Base-by-base conservation (phyloP, 2,797 vertebrate genomes). In the Sebastes nivosus region DNA sequence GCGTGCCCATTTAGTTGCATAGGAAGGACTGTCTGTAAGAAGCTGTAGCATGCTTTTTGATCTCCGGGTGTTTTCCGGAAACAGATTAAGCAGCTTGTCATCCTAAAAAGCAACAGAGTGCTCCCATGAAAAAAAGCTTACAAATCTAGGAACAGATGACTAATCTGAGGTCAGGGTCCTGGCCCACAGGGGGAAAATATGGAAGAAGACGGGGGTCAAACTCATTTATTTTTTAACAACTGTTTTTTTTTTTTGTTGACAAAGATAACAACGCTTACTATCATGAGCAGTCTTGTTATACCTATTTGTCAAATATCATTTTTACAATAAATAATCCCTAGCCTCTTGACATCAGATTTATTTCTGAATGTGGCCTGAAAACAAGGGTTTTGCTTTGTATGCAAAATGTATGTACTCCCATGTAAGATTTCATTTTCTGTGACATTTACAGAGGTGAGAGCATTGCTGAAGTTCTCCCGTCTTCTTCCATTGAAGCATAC, bases 31-130 rank as follows among this genome's bases (percentile, higher is more conserved):
- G 52, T 24, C 36, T 50, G 58, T 80, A 38, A 80, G 60, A 76
- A 79, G 71, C 77, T 71, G 68, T 65, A 80, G 79, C 71, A 68
- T 67, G 58, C 46, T 29, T 81, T 83, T 75, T 75, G 76, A 72
- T 80, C 52, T 67, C 29, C 2, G 30, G 61, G 66, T 81, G 52
- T 68, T 79, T 80, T 75, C 42, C 2, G 6, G 50, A 61, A 20
- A 76, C 67, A 69, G 52, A 80, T 66, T 78, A 84, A 70, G 58
- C 64, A 59, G 55, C 20, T 85, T 77, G 36, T 65, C 46, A 25
- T 67, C 59, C 57, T 78, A 38, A 82, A 68, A 82, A 69, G 50
- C 74, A 68, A 29, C 58, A 52, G n/a, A 70, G 46, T 55, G 55
- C 16, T 68, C 76, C 38, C 32, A 76, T 71, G 6, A 69, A 75